Base-by-base conservation (phyloP, 2,797 vertebrate genomes). In the Takifugu rubripes region DNA sequence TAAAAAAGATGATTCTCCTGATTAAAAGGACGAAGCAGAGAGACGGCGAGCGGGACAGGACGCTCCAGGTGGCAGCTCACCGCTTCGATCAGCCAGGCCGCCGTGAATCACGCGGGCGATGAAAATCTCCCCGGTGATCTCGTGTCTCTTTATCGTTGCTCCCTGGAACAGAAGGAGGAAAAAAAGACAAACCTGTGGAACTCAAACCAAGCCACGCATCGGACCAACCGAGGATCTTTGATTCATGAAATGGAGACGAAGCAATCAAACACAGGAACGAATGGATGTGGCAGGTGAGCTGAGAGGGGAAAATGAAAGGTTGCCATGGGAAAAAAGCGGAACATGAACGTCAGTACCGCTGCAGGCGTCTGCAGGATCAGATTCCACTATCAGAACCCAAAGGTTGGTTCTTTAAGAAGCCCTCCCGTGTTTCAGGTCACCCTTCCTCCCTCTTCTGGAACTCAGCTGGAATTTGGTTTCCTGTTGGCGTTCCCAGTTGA, bases 91-190 rank as follows among this genome's bases (percentile, higher is more conserved):
- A 1, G 95, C 96, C 72, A 98, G 91, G 3, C 97, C 97, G 27
- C 97, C 97, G 0, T 94, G 93, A 82, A 99, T 98, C 74, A 99
- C 89, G 42, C 97, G 93, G 61, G 96, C 97, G 54, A 99, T 88
- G 0, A 94, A 94, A 61, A 99, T 97, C 72, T 96, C 94, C 6
- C 97, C 97, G 0, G 96, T 94, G 74, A 89, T 58, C 56, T 96
- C 95, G 0, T 97, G 94, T 72, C 94, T 93, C 74, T 96, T 97
- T 82, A 99, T 99, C 3, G 97, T 99, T 0, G 96, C 97, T 78
- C 97, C 97, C 97, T 99, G 50, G 55, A 61, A 31, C 52, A 33
- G 31, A 42, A 9, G 17, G 36, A 29, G 49, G 25, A 49, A 15
- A 26, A 49, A 29, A 15, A 45, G 16, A 15, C 21, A 21, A 21